Conservation (phyloP, 2,888 invertebrate genomes). For the Scelioninae gen. 1 region DNA sequence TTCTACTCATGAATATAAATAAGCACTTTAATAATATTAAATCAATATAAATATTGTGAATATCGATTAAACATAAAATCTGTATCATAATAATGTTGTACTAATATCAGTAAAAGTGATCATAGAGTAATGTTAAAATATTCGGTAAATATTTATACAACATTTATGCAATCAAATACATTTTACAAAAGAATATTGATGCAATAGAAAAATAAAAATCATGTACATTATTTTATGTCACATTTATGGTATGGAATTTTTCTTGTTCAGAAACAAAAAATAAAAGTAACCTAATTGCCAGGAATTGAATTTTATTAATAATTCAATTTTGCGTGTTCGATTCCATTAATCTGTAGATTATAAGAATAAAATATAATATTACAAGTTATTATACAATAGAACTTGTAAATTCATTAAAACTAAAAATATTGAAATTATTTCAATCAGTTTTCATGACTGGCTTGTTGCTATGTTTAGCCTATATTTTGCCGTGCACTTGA, state of each 20-base stretch:
- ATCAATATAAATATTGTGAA: too few relatives aligned
- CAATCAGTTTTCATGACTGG: constrained; percentile 47
- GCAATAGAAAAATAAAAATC: too few relatives aligned
- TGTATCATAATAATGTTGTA: too few relatives aligned
- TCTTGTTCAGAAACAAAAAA: not conserved
- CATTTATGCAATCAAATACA: too few relatives aligned
- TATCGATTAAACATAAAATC: too few relatives aligned
- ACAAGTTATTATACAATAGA: constrained; percentile 15
- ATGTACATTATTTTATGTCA: too few relatives aligned
- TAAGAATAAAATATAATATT: constrained; percentile 14
- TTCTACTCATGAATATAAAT: too few relatives aligned
- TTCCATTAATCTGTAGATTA: constrained; percentile 5
- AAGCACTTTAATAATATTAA: too few relatives aligned
- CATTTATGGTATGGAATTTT: not conserved
- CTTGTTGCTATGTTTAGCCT: constrained; percentile 58
- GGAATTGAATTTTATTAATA: constrained; percentile 15
- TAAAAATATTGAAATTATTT: constrained; percentile 46
- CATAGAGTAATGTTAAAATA: too few relatives aligned
- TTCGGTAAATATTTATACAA: too few relatives aligned
- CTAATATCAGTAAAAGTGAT: too few relatives aligned
- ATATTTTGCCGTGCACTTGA: constrained; percentile 66
- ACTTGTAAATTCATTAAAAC: constrained; percentile 19
- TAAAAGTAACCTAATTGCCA: not conserved
- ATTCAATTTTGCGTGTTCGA: constrained; percentile 20
- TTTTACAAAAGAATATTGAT: too few relatives aligned